Percentiles rank a stretch among this genome's conserved stretches.
These are phyloP conservation scores for Tetramorium parvispinum DNA, from an alignment of 1,140 invertebrate species.

Conservation along the genomic window DNA sequence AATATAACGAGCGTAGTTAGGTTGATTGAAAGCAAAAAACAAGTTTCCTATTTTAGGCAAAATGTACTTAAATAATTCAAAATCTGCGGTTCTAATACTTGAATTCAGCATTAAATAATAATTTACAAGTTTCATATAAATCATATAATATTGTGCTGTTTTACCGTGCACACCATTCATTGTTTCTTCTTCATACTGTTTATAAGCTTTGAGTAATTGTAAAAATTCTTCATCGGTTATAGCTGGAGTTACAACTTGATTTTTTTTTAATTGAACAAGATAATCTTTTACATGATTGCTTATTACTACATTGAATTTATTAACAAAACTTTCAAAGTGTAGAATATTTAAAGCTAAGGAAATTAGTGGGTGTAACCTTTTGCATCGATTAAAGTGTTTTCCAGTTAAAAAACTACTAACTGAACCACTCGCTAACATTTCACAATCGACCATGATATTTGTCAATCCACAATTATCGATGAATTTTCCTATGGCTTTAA, in stretches of 20 bases:
- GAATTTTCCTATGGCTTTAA: constrained; percentile 79
- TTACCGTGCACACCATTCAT: constrained; percentile 73
- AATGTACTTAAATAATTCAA: constrained; percentile 54
- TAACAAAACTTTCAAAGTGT: constrained; percentile 10
- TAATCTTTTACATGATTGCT: background rate
- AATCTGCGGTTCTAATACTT: constrained; percentile 29
- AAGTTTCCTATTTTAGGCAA: constrained; percentile 76
- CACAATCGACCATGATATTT: constrained; percentile 77
- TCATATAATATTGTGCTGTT: constrained; percentile 77
- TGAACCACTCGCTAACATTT: constrained; percentile 76
- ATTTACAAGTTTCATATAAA: constrained; percentile 72
- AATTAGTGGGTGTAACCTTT: constrained; percentile 76
- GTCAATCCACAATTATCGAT: constrained; percentile 78
- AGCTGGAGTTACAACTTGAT: background rate
- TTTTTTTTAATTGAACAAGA: background rate
- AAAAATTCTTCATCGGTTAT: background rate
- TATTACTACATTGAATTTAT: background rate
- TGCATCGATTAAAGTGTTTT: constrained; percentile 80
- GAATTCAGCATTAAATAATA: constrained; percentile 72
- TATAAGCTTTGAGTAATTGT: background rate
- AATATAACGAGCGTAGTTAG: constrained; percentile 74
- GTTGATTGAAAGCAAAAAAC: constrained; percentile 79
- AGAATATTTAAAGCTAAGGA: constrained; percentile 69
- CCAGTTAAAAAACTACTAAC: constrained; percentile 74
- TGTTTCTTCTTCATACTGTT: background rate